Evolutionary conservation across 1,140 invertebrate genomes (phyloP), one percentile per base, ranked within the genome.

Genomic region (Aphaenogaster floridana): DNA sequence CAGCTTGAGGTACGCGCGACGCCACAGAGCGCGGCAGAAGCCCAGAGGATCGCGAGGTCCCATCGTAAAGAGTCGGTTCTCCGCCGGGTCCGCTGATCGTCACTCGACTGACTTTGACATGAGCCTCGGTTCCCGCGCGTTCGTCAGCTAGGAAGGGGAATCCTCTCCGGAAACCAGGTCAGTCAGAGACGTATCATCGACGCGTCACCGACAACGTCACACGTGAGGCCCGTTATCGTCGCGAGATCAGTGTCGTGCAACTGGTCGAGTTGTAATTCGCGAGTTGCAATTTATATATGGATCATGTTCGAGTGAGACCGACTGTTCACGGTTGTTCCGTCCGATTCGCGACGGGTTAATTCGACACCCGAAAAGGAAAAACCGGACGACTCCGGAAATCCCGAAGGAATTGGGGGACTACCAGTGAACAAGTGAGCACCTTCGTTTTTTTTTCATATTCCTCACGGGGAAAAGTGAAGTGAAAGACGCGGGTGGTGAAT

Each of bases 31-130:
- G 89, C 89, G 92, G 88, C 87, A 92, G 92, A 88, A 93, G 88
- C 90, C 91, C 81, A 92, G 80, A 92, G 90, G 91, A 93, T 93
- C 91, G 80, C 88, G 90, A 93, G 91, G 89, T 90, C 69, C 81
- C 78, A 88, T 68, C 78, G 84, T 83, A 83, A 52, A 79, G 48
- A 74, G 85, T 87, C 87, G 72, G 68, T 90, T 61, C 80, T 84
- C 54, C 88, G 80, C 88, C 90, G 88, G 91, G 86, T 87, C 81
- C 71, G 81, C 77, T 85, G 77, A n/a, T 91, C 48, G 81, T 83
- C 79, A 80, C 71, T 69, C 84, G 79, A 87, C 84, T 83, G 80
- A 86, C 63, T 71, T 88, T 89, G 85, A 85, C 86, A 92, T 92
- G 91, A 92, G 90, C 87, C 88, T 90, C 88, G 91, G 90, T 91